Evolutionary conservation across 2,888 invertebrate genomes (phyloP), one percentile per base, ranked within the genome.

Genomic region (Frankliniella intonsa): DNA sequence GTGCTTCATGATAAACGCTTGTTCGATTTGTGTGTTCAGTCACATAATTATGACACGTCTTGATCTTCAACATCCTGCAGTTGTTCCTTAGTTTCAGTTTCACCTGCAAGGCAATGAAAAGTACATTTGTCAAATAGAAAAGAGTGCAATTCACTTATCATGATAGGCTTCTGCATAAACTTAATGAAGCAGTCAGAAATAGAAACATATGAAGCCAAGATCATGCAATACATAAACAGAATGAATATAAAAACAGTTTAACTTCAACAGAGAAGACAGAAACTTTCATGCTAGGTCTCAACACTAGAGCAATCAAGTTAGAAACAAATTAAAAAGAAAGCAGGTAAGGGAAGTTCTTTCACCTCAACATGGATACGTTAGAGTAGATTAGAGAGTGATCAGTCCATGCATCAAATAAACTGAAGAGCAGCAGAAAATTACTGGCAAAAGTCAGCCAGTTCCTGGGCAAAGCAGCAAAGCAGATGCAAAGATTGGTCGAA

Each of bases 61-160:
- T 97, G 96, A 90, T 96, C 96, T 89, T 97, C 97, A 88, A 94
- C 95, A 90, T 97, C 97, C 90, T 96, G 95, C 89, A 95, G 92
- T 89, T 94, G 94, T 89, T 95, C 95, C 90, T 96, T 96, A 87
- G 94, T 94, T 90, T 97, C 96, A 85, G 94, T 93, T 88, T 96
- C 96, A 88, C 94, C 96, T 95, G 89, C 55, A 91, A 90, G 50
- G 81, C 82, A 81, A 25, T 76, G 2, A 76, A 25, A 80, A 80
- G n/a, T 17, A 50, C 22, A 19, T 0, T 2, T 62, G 12, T 22
- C 62, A 10, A 79, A 17, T 55, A 50, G 55, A 83, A 81, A 3
- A n/a, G n/a, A n/a, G n/a, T n/a, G n/a, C n/a, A n/a, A n/a, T n/a
- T n/a, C n/a, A n/a, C n/a, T n/a, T n/a, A n/a, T n/a, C n/a, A 51